Conservation (phyloP, 2,113 vertebrate species). For the Axis porcinus region DNA sequence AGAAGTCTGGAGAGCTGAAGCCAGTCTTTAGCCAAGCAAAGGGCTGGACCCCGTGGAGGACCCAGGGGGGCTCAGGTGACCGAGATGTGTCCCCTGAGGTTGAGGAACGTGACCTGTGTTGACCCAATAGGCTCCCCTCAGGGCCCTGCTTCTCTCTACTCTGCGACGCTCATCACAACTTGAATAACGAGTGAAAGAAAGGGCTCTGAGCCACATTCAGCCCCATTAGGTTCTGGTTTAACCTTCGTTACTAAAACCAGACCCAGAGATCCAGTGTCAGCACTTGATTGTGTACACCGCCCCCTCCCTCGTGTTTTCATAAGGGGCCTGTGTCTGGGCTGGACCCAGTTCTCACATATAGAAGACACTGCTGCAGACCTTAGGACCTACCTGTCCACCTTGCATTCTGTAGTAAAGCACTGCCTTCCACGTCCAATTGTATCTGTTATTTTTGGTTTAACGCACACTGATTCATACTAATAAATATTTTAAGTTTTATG, state of each 20-base stretch:
- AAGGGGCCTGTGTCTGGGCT: conserved; percentile 81
- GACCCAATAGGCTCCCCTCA: neutral
- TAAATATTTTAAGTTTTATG: conserved; percentile 79
- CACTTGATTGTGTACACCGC: conserved; percentile 46
- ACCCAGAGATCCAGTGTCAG: conserved; percentile 8
- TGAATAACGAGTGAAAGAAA: fast-evolving
- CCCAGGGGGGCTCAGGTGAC: neutral
- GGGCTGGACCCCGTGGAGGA: neutral
- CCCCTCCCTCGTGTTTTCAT: conserved; percentile 67
- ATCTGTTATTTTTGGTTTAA: conserved; percentile 77
- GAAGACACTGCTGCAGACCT: conserved; percentile 71
- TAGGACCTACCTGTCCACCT: conserved; percentile 66
- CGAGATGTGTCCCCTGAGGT: neutral
- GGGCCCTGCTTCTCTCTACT: neutral
- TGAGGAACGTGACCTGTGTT: neutral
- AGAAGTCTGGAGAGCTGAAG: conserved; percentile 22
- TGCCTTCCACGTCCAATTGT: conserved; percentile 22
- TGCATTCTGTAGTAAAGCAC: neutral
- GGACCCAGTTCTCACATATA: conserved; percentile 79
- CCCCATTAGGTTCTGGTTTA: conserved; percentile 16
- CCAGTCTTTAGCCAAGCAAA: neutral
- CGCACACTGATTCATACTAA: conserved; percentile 74
- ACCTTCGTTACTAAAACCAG: conserved; percentile 67
- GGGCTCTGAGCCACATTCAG: conserved; percentile 8
- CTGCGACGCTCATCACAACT: neutral